Evolutionary conservation across 2,888 invertebrate species (phyloP).

Genomic region (Tetrapedia diversipes): DNA sequence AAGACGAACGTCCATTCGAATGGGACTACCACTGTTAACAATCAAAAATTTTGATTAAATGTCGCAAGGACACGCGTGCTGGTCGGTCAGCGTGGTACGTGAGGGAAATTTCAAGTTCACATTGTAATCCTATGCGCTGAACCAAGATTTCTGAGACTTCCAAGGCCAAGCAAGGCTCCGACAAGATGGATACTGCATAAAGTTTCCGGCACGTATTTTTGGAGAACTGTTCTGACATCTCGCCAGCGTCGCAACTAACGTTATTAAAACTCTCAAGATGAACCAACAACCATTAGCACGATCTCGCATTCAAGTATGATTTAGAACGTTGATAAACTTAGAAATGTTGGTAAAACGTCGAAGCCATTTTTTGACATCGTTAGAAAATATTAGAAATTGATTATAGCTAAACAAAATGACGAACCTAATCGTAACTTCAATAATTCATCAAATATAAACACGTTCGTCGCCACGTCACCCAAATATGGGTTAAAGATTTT

Average conservation of each 20-base stretch:
- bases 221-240: background rate
- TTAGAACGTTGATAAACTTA: background rate
- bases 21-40: background rate
- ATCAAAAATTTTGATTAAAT: slow-evolving; percentile 3
- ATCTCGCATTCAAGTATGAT: background rate
- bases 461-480: too few relatives aligned
- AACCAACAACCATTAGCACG: background rate
- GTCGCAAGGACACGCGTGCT: background rate
- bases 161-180: slow-evolving; percentile 24
- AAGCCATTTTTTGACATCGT: too few relatives aligned
- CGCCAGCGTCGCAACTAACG: background rate
- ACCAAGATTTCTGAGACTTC: slow-evolving; percentile 20
- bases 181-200: background rate
- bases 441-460: too few relatives aligned
- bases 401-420: too few relatives aligned
- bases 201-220: background rate
- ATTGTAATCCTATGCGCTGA: background rate
- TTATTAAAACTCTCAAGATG: background rate
- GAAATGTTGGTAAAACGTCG: background rate
- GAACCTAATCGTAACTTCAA: too few relatives aligned
- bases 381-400: too few relatives aligned
- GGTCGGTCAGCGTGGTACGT: slow-evolving; percentile 4
- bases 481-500: too few relatives aligned
- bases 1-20: background rate
- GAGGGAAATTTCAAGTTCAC: slow-evolving; percentile 14